Evolutionary conservation across 2,113 vertebrate species (phyloP), one percentile per base, ranked within the genome.

Genomic region (Xiphophorus hellerii): DNA sequence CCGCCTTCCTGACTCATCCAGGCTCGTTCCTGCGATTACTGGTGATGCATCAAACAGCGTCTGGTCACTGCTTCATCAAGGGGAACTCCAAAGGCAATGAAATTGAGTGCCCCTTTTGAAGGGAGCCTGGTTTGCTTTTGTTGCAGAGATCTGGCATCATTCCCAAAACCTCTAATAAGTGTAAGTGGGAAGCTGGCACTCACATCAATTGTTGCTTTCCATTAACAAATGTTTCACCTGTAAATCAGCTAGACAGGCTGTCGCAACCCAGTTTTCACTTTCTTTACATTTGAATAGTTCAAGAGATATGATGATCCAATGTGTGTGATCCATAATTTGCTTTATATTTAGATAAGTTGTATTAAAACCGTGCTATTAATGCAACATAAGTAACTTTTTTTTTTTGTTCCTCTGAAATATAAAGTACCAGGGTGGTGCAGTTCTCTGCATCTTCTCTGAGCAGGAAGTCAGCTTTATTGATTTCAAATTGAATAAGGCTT

Each of bases 121-220:
- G 70, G 67, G 27, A 78, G 64, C 13, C 64, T 30, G 64, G 67
- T 5, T 75, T 48, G 61, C 66, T n/a, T 87, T 77, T 77, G 71
- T 71, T 72, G 76, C 71, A 81, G 69, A 80, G 62, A 76, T 83
- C 82, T 93, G 92, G 93, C 91, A 62, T 3, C 8, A 1, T 29
- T 90, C 90, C 91, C 84, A 71, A 82, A 82, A 42, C 73, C 66
- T 91, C 80, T 86, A 94, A 93, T 93, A 90, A 83, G 83, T 76
- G 31, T 93, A 93, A 93, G 94, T 88, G 93, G 72, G 66, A 79
- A 86, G 58, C 64, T 92, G 86, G 90, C 88, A 72, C 65, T 65
- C 71, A 27, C 28, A 71, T 66, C 73, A 44, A 71, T 84, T 64
- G 33, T 73, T 82, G 71, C 74, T 83, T 87, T 82, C 82, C 78